Base-by-base conservation (phyloP, 2,113 vertebrate species). In the Penelope pileata region DNA sequence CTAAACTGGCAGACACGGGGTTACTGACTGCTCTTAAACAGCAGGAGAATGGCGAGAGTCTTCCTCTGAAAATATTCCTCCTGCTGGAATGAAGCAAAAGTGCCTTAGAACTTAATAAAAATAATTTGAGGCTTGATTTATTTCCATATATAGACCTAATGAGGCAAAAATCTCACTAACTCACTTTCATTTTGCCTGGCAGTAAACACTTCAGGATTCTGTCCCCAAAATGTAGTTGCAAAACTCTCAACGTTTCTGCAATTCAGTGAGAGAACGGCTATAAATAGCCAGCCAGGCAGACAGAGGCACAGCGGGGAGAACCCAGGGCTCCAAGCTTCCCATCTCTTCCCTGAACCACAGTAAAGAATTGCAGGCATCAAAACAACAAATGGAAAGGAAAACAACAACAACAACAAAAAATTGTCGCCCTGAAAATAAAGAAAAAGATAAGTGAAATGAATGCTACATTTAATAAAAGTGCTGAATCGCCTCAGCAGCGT, bases 301-400 rank as follows among this genome's bases (percentile, higher is more conserved):
- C 83, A 60, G 73, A 78, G 81, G 70, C 94, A 88, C 91, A 95
- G 93, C 88, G 27, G 91, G 90, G 75, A 93, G 90, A 91, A 51
- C 74, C 82, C 87, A 54, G 84, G 79, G 72, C 63, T 95, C 87
- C 0, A 2, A 73, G 75, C 67, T 92, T 73, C 73, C 89, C 73
- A 62, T 42, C 93, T 76, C 84, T 14, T 34, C 50, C 88, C 90
- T 76, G 82, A 88, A 64, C 68, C 83, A 60, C 73, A 72, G 60
- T 22, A 51, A 83, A 62, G 88, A 75, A 78, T 5, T 62, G 69
- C 88, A 96, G 93, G 78, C 64, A 75, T 53, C 84, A 84, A 96
- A 86, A 94, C 18, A 83, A 76, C 85, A 94, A 29, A 45, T 24
- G 64, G 62, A 43, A 51, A 63, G 76, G 81, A 68, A 81, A 76